Percentiles rank a stretch among this genome's conserved stretches.
These are phyloP conservation scores for Drosophila anomalata DNA, from an alignment of 2,888 invertebrate genomes.

Conservation along the genomic window DNA sequence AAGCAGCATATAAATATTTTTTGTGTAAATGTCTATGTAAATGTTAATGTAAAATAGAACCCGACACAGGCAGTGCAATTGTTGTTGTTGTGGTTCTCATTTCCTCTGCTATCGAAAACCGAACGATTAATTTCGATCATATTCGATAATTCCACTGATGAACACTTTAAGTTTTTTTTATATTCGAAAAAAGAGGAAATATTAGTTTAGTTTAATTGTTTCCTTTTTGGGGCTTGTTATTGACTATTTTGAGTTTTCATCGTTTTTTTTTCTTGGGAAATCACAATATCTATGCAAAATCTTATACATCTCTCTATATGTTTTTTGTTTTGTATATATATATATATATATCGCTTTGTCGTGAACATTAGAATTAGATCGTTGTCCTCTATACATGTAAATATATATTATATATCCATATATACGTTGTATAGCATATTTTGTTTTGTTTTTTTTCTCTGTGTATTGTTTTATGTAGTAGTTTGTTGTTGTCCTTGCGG, in stretches of 20 bases:
- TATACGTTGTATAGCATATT: slow-evolving; percentile 38
- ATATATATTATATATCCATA: slow-evolving; percentile 52
- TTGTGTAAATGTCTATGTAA: slow-evolving; percentile 25
- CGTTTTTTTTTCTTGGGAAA: slow-evolving; percentile 41
- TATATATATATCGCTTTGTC: slow-evolving; percentile 47
- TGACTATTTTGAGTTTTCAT: slow-evolving; percentile 47
- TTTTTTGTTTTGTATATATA: slow-evolving; percentile 33
- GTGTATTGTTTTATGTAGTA: slow-evolving; percentile 44
- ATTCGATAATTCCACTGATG: slow-evolving; percentile 34
- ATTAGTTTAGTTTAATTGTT: slow-evolving; percentile 15
- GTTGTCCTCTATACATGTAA: slow-evolving; percentile 65
- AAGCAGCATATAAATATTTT: slow-evolving; percentile 22
- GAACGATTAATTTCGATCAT: slow-evolving; percentile 19
- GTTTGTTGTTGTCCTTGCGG: slow-evolving; percentile 16
- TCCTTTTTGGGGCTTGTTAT: slow-evolving; percentile 32
- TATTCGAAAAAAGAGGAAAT: slow-evolving; percentile 37
- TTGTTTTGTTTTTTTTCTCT: slow-evolving; percentile 21
- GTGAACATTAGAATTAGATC: slow-evolving; percentile 55
- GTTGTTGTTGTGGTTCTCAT: slow-evolving; percentile 30
- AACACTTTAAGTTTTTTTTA: slow-evolving; percentile 28
- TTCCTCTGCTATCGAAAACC: slow-evolving; percentile 14
- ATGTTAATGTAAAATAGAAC: slow-evolving; percentile 37
- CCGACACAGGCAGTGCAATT: slow-evolving; percentile 50
- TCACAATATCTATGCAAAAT: slow-evolving; percentile 72
- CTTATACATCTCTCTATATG: slow-evolving; percentile 52